Base-by-base conservation (phyloP, 2,113 vertebrate genomes). In the Gallinago paraguaiae region DNA sequence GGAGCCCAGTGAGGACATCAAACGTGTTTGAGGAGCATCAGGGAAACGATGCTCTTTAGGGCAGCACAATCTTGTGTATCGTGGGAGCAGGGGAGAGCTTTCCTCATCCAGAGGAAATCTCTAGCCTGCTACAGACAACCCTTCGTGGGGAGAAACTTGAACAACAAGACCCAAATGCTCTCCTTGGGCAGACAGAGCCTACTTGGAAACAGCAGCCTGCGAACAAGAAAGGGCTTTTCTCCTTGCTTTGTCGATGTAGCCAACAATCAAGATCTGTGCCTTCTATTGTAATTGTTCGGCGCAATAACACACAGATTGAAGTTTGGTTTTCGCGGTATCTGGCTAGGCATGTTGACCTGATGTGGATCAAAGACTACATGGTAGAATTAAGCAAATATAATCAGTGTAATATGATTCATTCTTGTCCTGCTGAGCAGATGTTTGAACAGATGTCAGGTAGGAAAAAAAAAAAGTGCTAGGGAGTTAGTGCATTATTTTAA, bases 381-480 rank as follows among this genome's bases (percentile, higher is more conserved):
- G 74, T 71, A 93, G 95, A 92, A 92, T 92, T 76, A 89, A 97
- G 92, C 69, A 91, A 93, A 61, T 72, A 82, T 70, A 87, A 94
- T 96, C 95, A 88, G 91, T 13, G 54, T 59, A 82, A 81, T 19
- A 83, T 96, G 96, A 96, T 97, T 97, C 95, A 96, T 95, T 96
- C 90, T 61, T 11, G 67, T 91, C 92, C 95, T 86, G 82, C 88
- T 60, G 86, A 94, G 70, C 97, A 84, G 94, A 91, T 93, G 68
- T 97, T 96, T 91, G 94, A 97, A 93, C 97, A 97, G 96, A 97
- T 95, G 97, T 97, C 95, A 96, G 95, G 91, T 89, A 33, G 61
- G 84, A 61, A 78, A 87, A 72, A 27, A 64, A 70, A 72, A 70
- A 63, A 14, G n/a, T 41, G 64, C 78, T 20, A 54, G 93, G 97